These are phyloP conservation scores for Pogoniulus pusillus DNA, from an alignment of 2,797 vertebrate species.

Conservation along the genomic window DNA sequence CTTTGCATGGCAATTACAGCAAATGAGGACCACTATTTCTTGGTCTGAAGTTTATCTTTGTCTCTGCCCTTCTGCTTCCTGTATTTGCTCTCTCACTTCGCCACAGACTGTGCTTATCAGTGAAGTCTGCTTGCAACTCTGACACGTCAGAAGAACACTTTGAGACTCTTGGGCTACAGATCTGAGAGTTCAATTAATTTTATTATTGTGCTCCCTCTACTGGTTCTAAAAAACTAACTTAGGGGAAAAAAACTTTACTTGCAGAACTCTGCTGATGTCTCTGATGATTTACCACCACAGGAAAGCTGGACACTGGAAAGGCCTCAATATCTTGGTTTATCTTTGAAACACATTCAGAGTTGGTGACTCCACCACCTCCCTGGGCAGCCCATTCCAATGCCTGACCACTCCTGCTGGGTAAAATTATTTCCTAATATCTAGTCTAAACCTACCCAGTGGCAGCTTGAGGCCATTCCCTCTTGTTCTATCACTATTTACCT, in stretches of 20 bases:
- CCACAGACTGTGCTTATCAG: not conserved
- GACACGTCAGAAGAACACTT: not conserved
- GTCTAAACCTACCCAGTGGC: too few relatives aligned
- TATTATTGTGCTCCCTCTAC: slow-evolving; percentile 56
- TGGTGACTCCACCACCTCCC: too few relatives aligned
- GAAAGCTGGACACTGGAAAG: not conserved
- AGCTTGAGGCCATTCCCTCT: too few relatives aligned
- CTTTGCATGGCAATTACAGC: not conserved
- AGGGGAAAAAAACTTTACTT: not conserved
- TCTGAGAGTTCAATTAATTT: not conserved
- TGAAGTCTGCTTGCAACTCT: not conserved
- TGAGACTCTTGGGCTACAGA: not conserved
- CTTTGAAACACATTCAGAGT: too few relatives aligned
- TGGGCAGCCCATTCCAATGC: too few relatives aligned
- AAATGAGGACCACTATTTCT: not conserved
- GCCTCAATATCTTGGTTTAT: not conserved
- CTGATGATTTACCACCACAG: not conserved
- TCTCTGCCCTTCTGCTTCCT: not conserved
- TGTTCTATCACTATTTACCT: too few relatives aligned
- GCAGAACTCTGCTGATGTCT: not conserved
- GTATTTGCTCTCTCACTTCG: not conserved
- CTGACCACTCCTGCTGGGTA: too few relatives aligned
- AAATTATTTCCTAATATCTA: too few relatives aligned
- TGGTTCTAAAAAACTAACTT: not conserved
- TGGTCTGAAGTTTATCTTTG: not conserved